Base-by-base conservation (phyloP, 2,888 invertebrate species). In the Saturnia japonica region DNA sequence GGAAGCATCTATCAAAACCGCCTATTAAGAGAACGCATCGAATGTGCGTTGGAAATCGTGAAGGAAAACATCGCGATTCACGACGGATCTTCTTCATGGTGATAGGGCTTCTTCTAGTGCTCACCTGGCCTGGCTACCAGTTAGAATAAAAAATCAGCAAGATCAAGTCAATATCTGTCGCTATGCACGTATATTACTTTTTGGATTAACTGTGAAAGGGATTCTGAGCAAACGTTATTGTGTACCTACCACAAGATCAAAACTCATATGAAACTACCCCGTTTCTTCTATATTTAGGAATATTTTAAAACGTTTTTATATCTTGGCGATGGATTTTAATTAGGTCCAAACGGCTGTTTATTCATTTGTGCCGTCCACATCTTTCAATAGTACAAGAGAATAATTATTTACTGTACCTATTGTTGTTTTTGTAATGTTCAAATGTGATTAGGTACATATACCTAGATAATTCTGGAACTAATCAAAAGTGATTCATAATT, bases 381-480 rank as follows among this genome's bases (percentile, higher is more conserved):
- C 19, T 22, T 51, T 51, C n/a, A n/a, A n/a, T 43, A 43, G 9
- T 34, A 34, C 2, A 34, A n/a, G n/a, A n/a, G n/a, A n/a, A n/a
- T 51, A n/a, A 12, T 57, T 57, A 25, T 22, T 57, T 25, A 25
- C 22, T 11, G 12, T 25, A n/a, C n/a, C n/a, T n/a, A 54, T 54
- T 54, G n/a, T n/a, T 54, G 54, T 60, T 19, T 60, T 54, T 8
- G 14, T 28, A 25, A 60, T 60, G 57, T 60, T 57, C 8, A 57
- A 57, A 57, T 57, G 19, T 51, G n/a, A 54, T 54, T 54, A 54
- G 19, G 54, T 54, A 54, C n/a, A 54, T 9, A 22, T 60, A 60
- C 28, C 12, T 19, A 28, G 28, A 60, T 60, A 54, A 1, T 60
- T 60, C 57, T 25, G 25, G 28, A 28, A 60, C 12, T 60, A 60